Conservation (phyloP, 1,140 invertebrate genomes). For the Brachionus rubens region DNA sequence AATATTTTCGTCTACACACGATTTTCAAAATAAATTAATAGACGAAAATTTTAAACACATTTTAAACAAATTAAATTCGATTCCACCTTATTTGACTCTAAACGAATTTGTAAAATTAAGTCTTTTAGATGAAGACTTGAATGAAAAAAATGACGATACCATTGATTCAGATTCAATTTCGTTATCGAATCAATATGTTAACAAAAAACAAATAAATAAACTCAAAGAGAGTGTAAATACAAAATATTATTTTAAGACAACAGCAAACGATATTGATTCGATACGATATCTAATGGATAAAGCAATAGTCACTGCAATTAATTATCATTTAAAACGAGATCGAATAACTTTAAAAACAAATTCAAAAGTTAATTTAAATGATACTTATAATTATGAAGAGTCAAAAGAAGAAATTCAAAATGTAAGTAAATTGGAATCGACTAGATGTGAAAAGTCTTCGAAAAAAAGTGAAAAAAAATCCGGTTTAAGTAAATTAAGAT, state of each 20-base stretch:
- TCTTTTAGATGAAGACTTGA: constrained; percentile 8
- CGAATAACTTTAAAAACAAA: background rate
- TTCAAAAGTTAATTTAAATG: background rate
- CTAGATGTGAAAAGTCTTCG: no score
- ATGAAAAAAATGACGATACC: background rate
- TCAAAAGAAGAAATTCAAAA: no score
- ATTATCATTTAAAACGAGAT: constrained; percentile 42
- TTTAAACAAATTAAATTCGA: background rate
- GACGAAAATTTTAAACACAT: constrained; percentile 29
- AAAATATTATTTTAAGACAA: constrained; percentile 28
- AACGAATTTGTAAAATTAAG: constrained; percentile 36
- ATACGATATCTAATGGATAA: constrained; percentile 41
- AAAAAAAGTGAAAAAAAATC: background rate
- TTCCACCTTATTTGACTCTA: background rate
- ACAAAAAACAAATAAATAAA: constrained; percentile 34
- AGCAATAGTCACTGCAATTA: constrained; percentile 32
- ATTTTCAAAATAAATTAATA: background rate
- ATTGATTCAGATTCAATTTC: background rate
- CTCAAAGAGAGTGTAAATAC: constrained; percentile 7
- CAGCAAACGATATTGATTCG: constrained; percentile 26
- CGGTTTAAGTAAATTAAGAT: constrained; percentile 2
- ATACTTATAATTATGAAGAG: background rate
- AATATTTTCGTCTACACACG: background rate
- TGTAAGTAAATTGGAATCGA: no score
- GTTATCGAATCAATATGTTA: constrained; percentile 19